Evolutionary conservation across 2,888 invertebrate species (phyloP).

Genomic region (Drosophila colorata): DNA sequence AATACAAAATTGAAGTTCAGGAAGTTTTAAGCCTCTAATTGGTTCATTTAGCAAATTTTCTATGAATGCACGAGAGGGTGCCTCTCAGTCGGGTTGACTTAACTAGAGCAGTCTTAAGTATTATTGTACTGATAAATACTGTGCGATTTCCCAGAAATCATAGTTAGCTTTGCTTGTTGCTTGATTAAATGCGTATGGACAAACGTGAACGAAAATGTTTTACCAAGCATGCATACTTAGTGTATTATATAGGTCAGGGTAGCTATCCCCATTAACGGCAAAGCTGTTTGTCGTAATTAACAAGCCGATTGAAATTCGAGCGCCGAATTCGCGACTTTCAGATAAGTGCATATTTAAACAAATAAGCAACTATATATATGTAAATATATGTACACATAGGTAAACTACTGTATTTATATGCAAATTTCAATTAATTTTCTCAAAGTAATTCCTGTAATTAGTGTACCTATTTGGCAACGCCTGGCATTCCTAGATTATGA

Average conservation of each 20-base stretch:
- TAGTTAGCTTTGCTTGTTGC: slow-evolving; percentile 11
- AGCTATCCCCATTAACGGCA: neutral
- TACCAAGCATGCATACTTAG: neutral
- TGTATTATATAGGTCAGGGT: slow-evolving; percentile 35
- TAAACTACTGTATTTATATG: too few species aligned
- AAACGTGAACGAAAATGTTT: slow-evolving; percentile 11
- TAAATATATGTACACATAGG: neutral
- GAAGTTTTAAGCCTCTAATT: neutral
- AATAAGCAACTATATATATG: neutral
- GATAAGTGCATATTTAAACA: neutral
- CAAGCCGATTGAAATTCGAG: slow-evolving; percentile 2
- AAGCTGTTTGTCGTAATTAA: slow-evolving; percentile 1
- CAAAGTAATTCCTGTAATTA: neutral
- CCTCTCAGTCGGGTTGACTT: neutral
- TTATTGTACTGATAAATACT: slow-evolving; percentile 24
- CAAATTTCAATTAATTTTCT: neutral
- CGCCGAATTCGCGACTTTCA: neutral
- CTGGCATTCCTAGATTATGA: neutral
- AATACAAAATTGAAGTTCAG: neutral
- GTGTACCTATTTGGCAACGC: neutral
- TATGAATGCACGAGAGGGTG: slow-evolving; percentile 16
- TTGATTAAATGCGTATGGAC: neutral
- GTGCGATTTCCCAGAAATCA: slow-evolving; percentile 23
- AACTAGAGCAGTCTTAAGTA: neutral
- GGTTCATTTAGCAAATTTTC: neutral